phyloP scores from a whole-genome alignment of 2,797 vertebrate genomes.

The Xiphophorus birchmanni region DNA sequence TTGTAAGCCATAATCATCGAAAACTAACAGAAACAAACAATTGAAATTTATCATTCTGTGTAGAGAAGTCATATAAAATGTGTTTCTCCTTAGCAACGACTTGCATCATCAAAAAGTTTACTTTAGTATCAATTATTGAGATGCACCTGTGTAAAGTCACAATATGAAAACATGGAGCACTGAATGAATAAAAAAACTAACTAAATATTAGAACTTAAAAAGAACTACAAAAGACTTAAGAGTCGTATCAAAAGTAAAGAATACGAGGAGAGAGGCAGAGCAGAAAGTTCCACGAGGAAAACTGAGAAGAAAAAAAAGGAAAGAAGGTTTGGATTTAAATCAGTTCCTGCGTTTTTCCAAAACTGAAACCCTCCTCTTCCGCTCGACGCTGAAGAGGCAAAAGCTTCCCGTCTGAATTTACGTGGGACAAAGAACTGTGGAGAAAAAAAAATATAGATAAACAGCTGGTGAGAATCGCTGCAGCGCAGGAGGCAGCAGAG shows the following conservation, averaged over 20 bases:
- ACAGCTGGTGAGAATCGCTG: background rate
- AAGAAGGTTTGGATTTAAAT: conserved; percentile 44
- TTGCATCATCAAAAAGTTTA: background rate
- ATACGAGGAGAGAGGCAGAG: conserved; percentile 24
- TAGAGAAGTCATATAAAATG: background rate
- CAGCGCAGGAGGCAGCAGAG: background rate
- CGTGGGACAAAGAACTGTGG: conserved; percentile 95
- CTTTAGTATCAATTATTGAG: background rate
- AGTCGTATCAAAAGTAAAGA: conserved; percentile 56
- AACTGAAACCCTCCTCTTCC: conserved; percentile 42
- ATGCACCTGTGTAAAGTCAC: conserved; percentile 37
- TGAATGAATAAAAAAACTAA: conserved; percentile 31
- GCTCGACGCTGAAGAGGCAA: conserved; percentile 43
- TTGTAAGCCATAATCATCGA: background rate
- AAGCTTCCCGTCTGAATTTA: conserved; percentile 62
- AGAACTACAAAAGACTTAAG: conserved; percentile 15
- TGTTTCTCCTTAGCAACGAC: background rate
- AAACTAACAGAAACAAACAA: background rate
- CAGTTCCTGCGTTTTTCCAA: conserved; percentile 18
- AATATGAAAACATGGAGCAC: conserved; percentile 29
- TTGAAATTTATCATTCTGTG: background rate
- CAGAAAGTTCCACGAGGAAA: conserved; percentile 53
- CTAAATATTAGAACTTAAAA: conserved; percentile 41
- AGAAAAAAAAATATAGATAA: conserved; percentile 44
- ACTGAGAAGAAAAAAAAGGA: conserved; percentile 36